These are phyloP conservation scores for Microcebus jonahi DNA, from an alignment of 2,113 vertebrate genomes.

Conservation along the genomic window DNA sequence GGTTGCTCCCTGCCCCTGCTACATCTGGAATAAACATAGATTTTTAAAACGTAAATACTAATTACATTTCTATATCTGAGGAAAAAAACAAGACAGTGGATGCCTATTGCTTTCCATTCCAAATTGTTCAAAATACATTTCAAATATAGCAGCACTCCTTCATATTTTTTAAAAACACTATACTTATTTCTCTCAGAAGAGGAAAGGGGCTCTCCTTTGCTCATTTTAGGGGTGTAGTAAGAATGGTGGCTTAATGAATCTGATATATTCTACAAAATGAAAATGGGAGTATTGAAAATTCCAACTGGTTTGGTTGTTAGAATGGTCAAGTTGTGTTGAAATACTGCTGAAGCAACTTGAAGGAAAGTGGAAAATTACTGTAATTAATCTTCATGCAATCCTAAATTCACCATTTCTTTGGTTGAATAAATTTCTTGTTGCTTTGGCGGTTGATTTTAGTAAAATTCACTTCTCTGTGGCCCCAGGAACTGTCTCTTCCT, in stretches of 20 bases:
- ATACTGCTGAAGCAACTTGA: neutral
- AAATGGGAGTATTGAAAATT: neutral
- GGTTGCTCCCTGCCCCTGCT: neutral
- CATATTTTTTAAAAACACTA: neutral
- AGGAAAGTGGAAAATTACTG: neutral
- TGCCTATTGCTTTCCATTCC: neutral
- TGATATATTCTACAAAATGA: neutral
- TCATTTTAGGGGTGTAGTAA: neutral
- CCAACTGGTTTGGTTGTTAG: neutral
- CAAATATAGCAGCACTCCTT: neutral
- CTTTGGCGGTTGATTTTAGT: neutral
- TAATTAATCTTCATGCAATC: neutral
- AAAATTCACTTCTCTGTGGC: neutral
- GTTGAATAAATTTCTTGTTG: neutral
- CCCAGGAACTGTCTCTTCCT: neutral
- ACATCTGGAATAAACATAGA: slow-evolving; percentile 54
- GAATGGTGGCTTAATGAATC: neutral
- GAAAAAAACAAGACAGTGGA: neutral
- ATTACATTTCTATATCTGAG: slow-evolving; percentile 19
- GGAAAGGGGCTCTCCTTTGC: neutral
- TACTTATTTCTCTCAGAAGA: neutral
- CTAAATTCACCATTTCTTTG: neutral
- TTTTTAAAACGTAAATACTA: slow-evolving; percentile 24
- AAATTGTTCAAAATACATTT: neutral
- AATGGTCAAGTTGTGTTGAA: neutral